These are phyloP conservation scores for Characodon lateralis DNA, from an alignment of 2,797 vertebrate species.

Conservation along the genomic window DNA sequence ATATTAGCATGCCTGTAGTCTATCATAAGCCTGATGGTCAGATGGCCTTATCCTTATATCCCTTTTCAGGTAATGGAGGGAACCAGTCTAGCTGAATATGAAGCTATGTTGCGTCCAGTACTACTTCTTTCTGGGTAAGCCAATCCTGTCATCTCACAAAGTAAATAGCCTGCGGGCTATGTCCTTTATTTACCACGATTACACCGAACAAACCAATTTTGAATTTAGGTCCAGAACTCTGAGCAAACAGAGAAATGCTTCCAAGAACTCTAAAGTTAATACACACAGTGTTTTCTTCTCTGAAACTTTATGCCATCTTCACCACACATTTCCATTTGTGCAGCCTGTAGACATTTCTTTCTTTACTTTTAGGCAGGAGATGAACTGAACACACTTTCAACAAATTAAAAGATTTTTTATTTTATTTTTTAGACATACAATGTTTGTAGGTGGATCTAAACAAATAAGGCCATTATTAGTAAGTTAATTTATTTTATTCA, in stretches of 20 bases:
- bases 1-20: conserved; percentile 29
- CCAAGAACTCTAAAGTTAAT: conserved; percentile 24
- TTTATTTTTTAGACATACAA: background rate
- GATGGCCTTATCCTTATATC: conserved; percentile 68
- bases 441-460: background rate
- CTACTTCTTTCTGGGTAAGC: conserved; percentile 38
- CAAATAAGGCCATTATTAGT: background rate
- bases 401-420: background rate
- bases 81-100: conserved; percentile 57
- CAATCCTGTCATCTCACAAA: conserved; percentile 48
- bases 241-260: conserved; percentile 49
- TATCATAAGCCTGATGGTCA: conserved; percentile 36
- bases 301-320: conserved; percentile 27
- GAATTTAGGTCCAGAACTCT: conserved; percentile 43
- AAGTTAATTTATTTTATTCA: background rate
- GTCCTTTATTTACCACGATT: conserved; percentile 52
- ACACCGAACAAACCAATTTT: conserved; percentile 24
- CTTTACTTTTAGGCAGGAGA: conserved; percentile 21
- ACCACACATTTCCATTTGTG: conserved; percentile 39
- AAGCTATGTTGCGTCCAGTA: conserved; percentile 41
- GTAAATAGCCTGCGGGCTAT: conserved; percentile 48
- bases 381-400: conserved; percentile 23
- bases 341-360: conserved; percentile 31
- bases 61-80: conserved; percentile 57
- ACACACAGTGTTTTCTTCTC: conserved; percentile 18